phyloP scores from a whole-genome alignment of 2,797 vertebrate genomes.

The Falco concolor region DNA sequence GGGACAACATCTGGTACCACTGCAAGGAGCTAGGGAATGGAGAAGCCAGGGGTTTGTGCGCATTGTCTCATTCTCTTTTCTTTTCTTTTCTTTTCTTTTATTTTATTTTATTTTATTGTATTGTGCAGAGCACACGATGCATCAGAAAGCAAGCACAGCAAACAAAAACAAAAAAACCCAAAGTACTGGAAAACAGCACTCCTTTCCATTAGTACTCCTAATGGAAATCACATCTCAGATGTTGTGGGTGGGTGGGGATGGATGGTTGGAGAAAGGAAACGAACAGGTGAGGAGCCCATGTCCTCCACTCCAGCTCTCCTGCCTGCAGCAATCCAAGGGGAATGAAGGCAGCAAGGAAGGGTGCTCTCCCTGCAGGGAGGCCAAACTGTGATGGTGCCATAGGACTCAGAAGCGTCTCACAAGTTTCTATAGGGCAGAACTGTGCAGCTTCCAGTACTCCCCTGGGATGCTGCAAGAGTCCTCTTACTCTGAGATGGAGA shows the following conservation, averaged over 20 bases:
- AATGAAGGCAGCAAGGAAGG: background rate
- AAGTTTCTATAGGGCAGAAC: background rate
- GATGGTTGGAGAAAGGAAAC: background rate
- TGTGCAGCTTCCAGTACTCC: background rate
- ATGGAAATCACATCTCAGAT: background rate
- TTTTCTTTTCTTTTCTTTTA: background rate
- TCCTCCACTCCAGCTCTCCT: background rate
- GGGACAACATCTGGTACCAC: background rate
- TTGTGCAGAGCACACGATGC: background rate
- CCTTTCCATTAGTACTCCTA: background rate
- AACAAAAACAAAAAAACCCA: background rate
- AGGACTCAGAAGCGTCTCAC: background rate
- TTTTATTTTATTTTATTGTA: background rate
- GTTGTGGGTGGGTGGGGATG: background rate
- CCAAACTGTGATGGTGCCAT: background rate
- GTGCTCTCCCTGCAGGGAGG: background rate
- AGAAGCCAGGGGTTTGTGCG: background rate
- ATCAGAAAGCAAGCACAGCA: background rate
- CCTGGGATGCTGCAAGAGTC: background rate
- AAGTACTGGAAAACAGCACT: background rate
- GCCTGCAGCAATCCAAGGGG: background rate
- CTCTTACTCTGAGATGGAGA: background rate
- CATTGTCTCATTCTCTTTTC: background rate
- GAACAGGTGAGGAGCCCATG: background rate
- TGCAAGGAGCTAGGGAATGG: background rate